Conservation (phyloP, 2,797 vertebrate species). For the Okamejei kenojei region DNA sequence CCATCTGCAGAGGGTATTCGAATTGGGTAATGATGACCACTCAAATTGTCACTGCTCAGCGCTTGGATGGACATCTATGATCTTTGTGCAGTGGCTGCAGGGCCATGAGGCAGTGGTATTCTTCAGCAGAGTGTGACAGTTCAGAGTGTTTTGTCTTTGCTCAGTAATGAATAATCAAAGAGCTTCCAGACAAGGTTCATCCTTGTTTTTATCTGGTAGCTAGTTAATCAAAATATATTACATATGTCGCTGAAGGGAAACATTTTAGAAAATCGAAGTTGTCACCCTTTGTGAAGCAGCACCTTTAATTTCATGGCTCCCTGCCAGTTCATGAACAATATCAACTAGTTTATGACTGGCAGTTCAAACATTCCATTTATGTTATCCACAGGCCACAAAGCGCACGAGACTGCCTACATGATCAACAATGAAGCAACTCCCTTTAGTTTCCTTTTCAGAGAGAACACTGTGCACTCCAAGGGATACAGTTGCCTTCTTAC, state of each 20-base stretch:
- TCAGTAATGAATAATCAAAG: too few species aligned
- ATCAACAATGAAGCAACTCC: slow-evolving; percentile 68
- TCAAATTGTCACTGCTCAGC: too few species aligned
- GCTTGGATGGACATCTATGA: too few species aligned
- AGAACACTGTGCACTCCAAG: slow-evolving; percentile 64
- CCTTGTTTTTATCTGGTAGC: too few species aligned
- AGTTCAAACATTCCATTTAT: slow-evolving; percentile 12
- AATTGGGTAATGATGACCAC: too few species aligned
- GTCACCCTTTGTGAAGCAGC: background rate
- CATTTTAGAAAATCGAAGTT: background rate
- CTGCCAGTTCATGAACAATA: background rate
- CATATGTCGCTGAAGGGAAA: background rate
- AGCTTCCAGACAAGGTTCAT: too few species aligned
- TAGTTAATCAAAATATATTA: background rate
- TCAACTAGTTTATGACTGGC: background rate
- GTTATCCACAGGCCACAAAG: slow-evolving; percentile 57
- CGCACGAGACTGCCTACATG: slow-evolving; percentile 56
- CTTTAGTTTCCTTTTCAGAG: slow-evolving; percentile 63
- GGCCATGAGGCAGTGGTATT: too few species aligned
- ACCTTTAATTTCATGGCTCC: background rate
- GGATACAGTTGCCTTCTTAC: slow-evolving; percentile 56
- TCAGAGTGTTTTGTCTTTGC: too few species aligned
- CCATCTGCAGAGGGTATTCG: too few species aligned
- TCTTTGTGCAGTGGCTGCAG: too few species aligned
- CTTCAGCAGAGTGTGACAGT: too few species aligned